phyloP scores from a whole-genome alignment of 2,113 vertebrate genomes.

The Casuarius casuarius region DNA sequence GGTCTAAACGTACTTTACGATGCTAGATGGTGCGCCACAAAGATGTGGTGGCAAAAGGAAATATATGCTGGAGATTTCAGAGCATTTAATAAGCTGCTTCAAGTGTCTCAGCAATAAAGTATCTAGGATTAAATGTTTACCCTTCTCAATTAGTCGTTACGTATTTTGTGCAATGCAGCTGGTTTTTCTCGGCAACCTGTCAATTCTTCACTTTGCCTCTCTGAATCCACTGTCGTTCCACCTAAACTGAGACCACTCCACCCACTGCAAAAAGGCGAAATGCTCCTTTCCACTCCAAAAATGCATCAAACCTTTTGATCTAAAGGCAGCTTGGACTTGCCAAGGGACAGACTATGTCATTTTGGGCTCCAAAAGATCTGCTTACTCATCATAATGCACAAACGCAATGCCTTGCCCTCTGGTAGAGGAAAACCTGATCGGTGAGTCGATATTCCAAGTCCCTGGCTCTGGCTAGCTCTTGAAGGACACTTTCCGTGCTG shows the following conservation, averaged over 20 bases:
- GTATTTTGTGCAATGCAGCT: accelerated
- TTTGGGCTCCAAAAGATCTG: neutral
- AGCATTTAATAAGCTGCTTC: neutral
- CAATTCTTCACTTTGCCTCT: neutral
- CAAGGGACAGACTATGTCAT: neutral
- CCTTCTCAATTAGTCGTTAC: neutral
- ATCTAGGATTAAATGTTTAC: neutral
- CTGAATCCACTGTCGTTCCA: neutral
- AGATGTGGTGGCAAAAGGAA: accelerated
- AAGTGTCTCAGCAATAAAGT: neutral
- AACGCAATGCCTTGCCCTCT: neutral
- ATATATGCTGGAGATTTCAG: neutral
- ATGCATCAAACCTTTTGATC: neutral
- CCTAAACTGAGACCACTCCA: neutral
- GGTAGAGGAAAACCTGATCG: neutral
- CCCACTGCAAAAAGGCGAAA: accelerated
- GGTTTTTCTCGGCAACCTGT: accelerated
- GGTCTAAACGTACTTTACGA: neutral
- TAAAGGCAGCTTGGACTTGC: neutral
- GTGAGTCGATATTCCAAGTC: neutral
- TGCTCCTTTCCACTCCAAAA: neutral
- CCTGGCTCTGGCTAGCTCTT: neutral
- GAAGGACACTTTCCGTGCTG: neutral
- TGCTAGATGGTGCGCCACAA: neutral
- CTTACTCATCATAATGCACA: neutral